Percentiles rank a stretch among this genome's conserved stretches.
phyloP scores from a whole-genome alignment of 2,113 vertebrate genomes.

The Psammodynastes pulverulentus region DNA sequence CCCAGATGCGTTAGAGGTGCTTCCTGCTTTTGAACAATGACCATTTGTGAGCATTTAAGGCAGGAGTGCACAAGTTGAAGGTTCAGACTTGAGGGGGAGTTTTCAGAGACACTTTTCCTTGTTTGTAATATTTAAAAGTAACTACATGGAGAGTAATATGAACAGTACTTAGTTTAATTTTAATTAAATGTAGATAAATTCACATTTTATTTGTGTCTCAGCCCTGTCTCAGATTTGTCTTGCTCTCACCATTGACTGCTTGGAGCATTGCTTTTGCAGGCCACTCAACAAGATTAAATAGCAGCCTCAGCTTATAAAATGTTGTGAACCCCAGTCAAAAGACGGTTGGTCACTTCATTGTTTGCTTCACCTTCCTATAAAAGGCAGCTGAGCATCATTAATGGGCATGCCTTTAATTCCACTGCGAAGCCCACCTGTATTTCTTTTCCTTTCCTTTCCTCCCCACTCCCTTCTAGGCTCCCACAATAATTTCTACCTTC shows the following conservation, averaged over 20 bases:
- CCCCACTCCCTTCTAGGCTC: background rate
- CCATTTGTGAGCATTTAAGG: background rate
- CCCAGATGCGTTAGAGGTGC: constrained; percentile 51
- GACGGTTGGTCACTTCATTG: background rate
- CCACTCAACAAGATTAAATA: background rate
- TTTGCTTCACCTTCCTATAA: background rate
- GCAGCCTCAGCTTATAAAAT: background rate
- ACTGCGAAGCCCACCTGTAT: background rate
- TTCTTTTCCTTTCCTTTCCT: background rate
- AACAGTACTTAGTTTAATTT: background rate
- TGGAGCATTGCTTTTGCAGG: background rate
- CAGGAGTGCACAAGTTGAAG: background rate
- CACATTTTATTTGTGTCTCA: background rate
- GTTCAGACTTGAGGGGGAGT: background rate
- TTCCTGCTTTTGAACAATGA: constrained; percentile 31
- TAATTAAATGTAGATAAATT: background rate
- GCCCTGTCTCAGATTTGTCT: background rate
- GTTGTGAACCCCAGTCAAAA: background rate
- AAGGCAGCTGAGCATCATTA: background rate
- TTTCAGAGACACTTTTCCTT: background rate
- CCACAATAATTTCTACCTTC: background rate
- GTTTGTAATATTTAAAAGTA: background rate
- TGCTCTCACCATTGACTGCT: background rate
- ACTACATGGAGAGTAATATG: background rate
- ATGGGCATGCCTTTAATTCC: background rate